Conservation (phyloP, 1,140 invertebrate species). For the Leptinotarsa texana region DNA sequence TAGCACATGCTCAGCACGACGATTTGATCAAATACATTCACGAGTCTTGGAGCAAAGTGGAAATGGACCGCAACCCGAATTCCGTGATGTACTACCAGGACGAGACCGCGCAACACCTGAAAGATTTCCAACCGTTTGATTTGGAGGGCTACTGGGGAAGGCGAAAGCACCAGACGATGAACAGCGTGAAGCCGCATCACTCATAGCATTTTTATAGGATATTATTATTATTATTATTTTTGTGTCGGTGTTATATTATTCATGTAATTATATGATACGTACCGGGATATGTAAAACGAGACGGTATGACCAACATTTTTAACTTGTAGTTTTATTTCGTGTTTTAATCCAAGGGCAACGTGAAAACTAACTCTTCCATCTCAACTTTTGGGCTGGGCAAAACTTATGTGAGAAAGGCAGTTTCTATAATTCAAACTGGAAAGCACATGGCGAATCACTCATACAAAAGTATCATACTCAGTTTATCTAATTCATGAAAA, state of each 20-base stretch:
- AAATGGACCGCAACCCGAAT: slow-evolving; percentile 46
- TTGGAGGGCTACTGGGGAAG: slow-evolving; percentile 66
- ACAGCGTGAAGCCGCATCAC: slow-evolving; percentile 34
- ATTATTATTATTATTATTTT: slow-evolving; percentile 9
- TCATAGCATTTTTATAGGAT: slow-evolving; percentile 38
- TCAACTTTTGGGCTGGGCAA: no score
- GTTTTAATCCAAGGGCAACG: no score
- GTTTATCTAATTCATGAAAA: no score
- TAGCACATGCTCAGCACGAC: slow-evolving; percentile 49
- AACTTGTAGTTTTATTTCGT: neutral
- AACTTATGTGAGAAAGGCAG: no score
- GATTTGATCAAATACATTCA: slow-evolving; percentile 53
- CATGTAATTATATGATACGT: slow-evolving; percentile 3
- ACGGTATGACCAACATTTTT: neutral
- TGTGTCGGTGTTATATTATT: neutral
- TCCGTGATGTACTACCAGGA: slow-evolving; percentile 52
- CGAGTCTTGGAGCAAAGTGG: slow-evolving; percentile 54
- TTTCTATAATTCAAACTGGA: no score
- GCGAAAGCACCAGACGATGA: slow-evolving; percentile 58
- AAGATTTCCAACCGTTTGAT: slow-evolving; percentile 67
- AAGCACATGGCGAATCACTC: no score
- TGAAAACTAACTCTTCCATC: no score
- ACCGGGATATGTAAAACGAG: neutral
- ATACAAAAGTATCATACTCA: no score
- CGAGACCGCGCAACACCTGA: slow-evolving; percentile 44